These are phyloP conservation scores for Merodon equestris DNA, from an alignment of 2,888 invertebrate species.

Conservation along the genomic window DNA sequence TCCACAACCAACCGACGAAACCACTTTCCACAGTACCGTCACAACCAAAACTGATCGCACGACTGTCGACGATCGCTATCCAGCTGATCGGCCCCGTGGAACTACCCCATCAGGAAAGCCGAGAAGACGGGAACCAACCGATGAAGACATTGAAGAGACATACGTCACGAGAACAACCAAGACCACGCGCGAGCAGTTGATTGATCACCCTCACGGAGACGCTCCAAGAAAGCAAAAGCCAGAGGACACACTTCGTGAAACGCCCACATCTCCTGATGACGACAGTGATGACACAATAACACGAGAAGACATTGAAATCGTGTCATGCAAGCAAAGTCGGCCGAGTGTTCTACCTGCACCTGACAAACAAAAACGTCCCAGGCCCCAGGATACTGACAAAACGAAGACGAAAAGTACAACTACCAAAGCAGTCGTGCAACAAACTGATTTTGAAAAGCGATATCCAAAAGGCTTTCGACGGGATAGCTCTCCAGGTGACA, in stretches of 20 bases:
- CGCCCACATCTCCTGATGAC: constrained; percentile 13
- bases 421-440: constrained; percentile 9
- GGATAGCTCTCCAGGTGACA: constrained; percentile 39
- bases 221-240: constrained; percentile 1
- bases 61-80: neutral
- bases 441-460: constrained; percentile 53
- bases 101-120: constrained; percentile 50
- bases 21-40: constrained; percentile 1
- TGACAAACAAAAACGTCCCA: constrained; percentile 19
- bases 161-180: neutral
- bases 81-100: constrained; percentile 14
- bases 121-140: constrained; percentile 16
- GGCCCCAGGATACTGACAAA: constrained; percentile 24
- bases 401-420: constrained; percentile 26
- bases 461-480: constrained; percentile 41
- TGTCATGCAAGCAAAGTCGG: neutral
- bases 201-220: constrained; percentile 10
- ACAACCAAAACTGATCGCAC: constrained; percentile 1
- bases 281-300: neutral
- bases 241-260: constrained; percentile 8
- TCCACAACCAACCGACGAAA: constrained; percentile 9
- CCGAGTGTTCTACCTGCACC: constrained; percentile 24
- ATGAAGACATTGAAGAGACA: constrained; percentile 35
- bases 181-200: constrained; percentile 6
- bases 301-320: neutral